A percentile compares a stretch with the other conserved stretches of the same genome.
Evolutionary conservation across 2,113 vertebrate genomes (phyloP).

Genomic region (Sus scrofa): DNA sequence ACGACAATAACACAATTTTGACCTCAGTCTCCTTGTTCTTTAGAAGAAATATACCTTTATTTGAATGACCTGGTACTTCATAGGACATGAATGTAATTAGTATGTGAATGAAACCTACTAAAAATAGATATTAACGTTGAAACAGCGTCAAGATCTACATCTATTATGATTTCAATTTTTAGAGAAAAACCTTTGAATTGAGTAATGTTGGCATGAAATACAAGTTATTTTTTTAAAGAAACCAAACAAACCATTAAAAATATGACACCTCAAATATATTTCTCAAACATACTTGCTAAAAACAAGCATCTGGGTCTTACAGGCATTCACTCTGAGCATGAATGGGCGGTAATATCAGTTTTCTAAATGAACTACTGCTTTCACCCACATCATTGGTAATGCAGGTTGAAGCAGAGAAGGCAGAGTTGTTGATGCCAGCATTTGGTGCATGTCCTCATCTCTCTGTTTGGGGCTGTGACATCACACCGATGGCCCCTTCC

Average conservation of each 20-base stretch:
- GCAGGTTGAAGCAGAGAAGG: background rate
- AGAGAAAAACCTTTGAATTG: background rate
- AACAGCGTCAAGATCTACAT: background rate
- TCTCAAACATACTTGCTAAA: background rate
- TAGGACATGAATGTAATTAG: background rate
- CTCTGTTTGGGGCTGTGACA: background rate
- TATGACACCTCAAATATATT: background rate
- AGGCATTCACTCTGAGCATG: background rate
- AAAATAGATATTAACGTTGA: background rate
- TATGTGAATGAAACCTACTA: background rate
- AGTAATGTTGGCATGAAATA: background rate
- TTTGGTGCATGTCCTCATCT: rapidly evolving
- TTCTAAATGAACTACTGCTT: background rate
- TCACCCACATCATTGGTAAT: background rate
- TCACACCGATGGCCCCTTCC: background rate
- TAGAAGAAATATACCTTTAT: background rate
- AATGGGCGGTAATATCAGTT: background rate
- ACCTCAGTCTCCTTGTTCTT: background rate
- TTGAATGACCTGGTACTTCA: background rate
- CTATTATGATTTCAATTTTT: conserved; percentile 14
- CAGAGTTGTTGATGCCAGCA: background rate
- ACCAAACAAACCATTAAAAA: background rate
- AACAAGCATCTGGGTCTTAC: background rate
- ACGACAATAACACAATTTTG: background rate
- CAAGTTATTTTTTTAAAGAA: background rate